Evolutionary conservation across 2,888 invertebrate genomes (phyloP), one percentile per base, ranked within the genome.

Genomic region (Netelia virgata): DNA sequence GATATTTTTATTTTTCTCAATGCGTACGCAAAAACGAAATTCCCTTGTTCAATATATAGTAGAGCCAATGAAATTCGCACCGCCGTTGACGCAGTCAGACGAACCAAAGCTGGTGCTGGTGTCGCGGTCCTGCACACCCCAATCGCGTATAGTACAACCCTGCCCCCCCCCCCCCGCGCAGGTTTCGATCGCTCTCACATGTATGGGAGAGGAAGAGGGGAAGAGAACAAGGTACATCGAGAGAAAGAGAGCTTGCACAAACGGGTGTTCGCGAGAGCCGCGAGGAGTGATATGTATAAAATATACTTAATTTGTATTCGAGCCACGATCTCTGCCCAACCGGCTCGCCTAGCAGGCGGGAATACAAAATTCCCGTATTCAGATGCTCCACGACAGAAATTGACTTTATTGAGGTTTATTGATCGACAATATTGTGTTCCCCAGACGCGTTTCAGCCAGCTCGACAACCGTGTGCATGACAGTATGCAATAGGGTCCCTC

Each of bases 321-420:
- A 87, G 88, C 87, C 92, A 92, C 92, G 93, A 90, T 88, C 89
- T 88, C 90, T 88, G 90, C 90, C 89, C 89, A 88, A 89, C 88
- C 90, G 89, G 88, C 90, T 83, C 87, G 90, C 90, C 91, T 90
- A 90, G 88, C 90, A 90, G 87, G 75, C 88, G 88, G 93, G 93
- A 93, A 93, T 93, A 92, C 93, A 92, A 93, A 93, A 93, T 93
- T 90, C 90, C 88, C 89, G 92, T 91, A 93, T 93, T 93, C 93
- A 93, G 92, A 93, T 93, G 92, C 90, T 90, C 88, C 88, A 89
- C 92, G 92, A 93, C 92, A 92, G 92, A 93, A 93, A 93, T 93
- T 93, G 92, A 93, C 93, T 93, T 93, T 93, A 93, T 93, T 93
- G 93, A 92, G 92, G 92, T 92, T 92, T 93, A 93, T 93, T 91